Conservation (phyloP, 2,797 vertebrate genomes). For the Protonibea diacanthus region DNA sequence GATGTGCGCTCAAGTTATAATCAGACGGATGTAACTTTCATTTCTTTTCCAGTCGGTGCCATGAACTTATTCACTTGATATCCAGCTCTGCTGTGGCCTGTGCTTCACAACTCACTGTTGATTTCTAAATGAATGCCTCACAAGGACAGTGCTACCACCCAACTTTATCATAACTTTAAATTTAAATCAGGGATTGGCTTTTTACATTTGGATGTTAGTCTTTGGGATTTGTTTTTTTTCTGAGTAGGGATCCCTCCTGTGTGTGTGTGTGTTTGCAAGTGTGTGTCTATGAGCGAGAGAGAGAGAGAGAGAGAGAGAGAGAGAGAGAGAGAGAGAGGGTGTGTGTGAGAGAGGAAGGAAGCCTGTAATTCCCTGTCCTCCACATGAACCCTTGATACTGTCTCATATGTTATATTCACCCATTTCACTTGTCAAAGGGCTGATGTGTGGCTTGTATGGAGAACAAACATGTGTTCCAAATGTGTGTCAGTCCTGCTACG, state of each 20-base stretch:
- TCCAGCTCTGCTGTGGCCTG: conserved; percentile 33
- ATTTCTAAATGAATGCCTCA: conserved; percentile 31
- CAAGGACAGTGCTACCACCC: conserved; percentile 8
- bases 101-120: conserved; percentile 20
- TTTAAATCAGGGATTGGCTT: conserved; percentile 36
- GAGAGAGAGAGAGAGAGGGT: conserved; percentile 15
- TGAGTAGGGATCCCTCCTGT: conserved; percentile 18
- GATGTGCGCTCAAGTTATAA: conserved; percentile 36
- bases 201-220: conserved; percentile 40
- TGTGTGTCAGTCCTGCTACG: conserved; percentile 68
- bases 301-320: not conserved
- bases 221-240: conserved; percentile 39
- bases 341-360: conserved; percentile 48
- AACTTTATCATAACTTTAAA: conserved; percentile 42
- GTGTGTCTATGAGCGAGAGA: conserved; percentile 5
- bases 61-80: conserved; percentile 27
- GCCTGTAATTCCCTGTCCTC: conserved; percentile 76
- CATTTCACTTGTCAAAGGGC: conserved; percentile 75
- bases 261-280: not conserved
- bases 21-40: conserved; percentile 36
- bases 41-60: conserved; percentile 17
- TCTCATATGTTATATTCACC: conserved; percentile 77
- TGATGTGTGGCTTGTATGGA: conserved; percentile 75
- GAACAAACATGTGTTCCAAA: conserved; percentile 78
- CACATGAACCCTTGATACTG: conserved; percentile 76